Evolutionary conservation across 2,797 vertebrate species (phyloP).

Genomic region (Sebastes glaucus): DNA sequence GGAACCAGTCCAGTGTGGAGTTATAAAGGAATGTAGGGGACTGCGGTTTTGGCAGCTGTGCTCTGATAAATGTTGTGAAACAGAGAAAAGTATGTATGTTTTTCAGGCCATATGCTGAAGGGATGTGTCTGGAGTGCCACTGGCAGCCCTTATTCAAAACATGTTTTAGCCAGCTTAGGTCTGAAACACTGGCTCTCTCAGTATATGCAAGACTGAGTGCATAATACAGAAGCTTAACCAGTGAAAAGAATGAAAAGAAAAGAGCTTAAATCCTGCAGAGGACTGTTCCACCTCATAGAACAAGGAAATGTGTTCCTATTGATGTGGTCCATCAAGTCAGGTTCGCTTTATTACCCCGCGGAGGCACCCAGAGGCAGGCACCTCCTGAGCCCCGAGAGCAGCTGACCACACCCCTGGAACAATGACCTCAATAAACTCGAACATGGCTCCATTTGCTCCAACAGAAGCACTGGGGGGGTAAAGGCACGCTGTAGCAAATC

Average conservation of each 20-base stretch:
- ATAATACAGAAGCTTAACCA: conserved; percentile 66
- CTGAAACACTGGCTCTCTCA: conserved; percentile 52
- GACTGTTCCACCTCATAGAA: conserved; percentile 73
- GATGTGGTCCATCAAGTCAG: conserved; percentile 68
- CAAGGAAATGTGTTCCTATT: conserved; percentile 75
- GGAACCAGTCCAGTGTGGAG: conserved; percentile 67
- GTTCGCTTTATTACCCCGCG: conserved; percentile 50
- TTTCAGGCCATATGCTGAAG: conserved; percentile 60
- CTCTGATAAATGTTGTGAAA: conserved; percentile 76
- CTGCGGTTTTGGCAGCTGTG: conserved; percentile 73
- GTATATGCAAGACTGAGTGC: conserved; percentile 37
- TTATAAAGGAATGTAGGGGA: conserved; percentile 74
- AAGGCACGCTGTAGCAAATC: conserved; percentile 63
- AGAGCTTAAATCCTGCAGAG: conserved; percentile 46
- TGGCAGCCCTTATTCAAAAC: conserved; percentile 56
- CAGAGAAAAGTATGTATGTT: conserved; percentile 75
- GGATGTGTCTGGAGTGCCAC: conserved; percentile 59
- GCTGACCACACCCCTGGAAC: conserved; percentile 77
- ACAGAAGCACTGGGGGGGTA: conserved; percentile 57
- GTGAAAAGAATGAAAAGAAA: conserved; percentile 63
- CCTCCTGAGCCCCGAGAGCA: conserved; percentile 53
- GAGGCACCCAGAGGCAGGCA: conserved; percentile 63
- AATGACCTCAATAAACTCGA: conserved; percentile 76
- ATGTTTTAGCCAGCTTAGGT: conserved; percentile 52
- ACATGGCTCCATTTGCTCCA: conserved; percentile 67